Percentiles rank a stretch among this genome's conserved stretches.
These are phyloP conservation scores for Pelodytes ibericus DNA, from an alignment of 2,797 vertebrate species.

Conservation along the genomic window DNA sequence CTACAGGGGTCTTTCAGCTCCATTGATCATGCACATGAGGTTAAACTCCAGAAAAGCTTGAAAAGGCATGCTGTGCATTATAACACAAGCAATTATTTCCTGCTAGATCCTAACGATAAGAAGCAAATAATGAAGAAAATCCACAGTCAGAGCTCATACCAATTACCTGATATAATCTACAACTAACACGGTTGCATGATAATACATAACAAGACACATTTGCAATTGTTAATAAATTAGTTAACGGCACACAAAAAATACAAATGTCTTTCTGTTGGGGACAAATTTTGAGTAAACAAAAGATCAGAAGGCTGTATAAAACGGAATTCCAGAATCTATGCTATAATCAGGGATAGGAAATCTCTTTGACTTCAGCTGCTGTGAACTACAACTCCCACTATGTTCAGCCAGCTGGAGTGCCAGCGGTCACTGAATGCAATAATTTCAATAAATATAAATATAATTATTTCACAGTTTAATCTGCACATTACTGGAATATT, in stretches of 20 bases:
- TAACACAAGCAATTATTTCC: slow-evolving; percentile 46
- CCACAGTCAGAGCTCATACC: slow-evolving; percentile 52
- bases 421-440: too few species aligned
- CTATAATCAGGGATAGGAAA: background rate
- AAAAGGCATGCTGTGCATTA: slow-evolving; percentile 54
- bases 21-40: slow-evolving; percentile 59
- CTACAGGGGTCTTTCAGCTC: slow-evolving; percentile 62
- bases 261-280: background rate
- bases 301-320: too few species aligned
- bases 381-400: background rate
- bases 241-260: background rate
- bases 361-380: background rate
- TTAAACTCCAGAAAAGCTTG: slow-evolving; percentile 57
- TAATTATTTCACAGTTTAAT: too few species aligned
- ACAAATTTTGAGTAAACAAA: background rate
- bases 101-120: slow-evolving; percentile 60
- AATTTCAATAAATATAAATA: too few species aligned
- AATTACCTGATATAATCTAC: slow-evolving; percentile 61
- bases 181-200: slow-evolving; percentile 27
- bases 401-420: background rate
- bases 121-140: slow-evolving; percentile 43
- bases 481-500: too few species aligned
- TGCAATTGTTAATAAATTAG: background rate
- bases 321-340: too few species aligned
- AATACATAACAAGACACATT: slow-evolving; percentile 29